Evolutionary conservation across 2,888 invertebrate genomes (phyloP).

Genomic region (Chloroclysta siterata): DNA sequence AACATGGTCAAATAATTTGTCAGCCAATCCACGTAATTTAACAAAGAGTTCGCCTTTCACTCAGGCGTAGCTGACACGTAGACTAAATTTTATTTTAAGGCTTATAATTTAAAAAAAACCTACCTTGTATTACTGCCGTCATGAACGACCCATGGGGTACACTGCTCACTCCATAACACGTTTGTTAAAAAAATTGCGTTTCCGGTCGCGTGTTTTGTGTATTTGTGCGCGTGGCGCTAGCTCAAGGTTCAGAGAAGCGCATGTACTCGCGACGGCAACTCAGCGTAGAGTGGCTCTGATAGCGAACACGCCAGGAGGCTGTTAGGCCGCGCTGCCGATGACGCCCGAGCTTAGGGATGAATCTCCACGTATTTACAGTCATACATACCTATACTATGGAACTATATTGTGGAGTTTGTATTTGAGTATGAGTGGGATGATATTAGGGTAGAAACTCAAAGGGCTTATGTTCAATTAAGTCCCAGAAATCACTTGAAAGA

Average conservation of each 20-base stretch:
- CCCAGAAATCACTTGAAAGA: too few relatives aligned
- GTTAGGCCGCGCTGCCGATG: constrained; percentile 28
- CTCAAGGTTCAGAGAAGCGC: constrained; percentile 45
- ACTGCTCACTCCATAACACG: constrained; percentile 61
- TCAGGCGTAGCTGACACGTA: constrained; percentile 81
- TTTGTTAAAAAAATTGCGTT: constrained; percentile 57
- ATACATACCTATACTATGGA: background rate
- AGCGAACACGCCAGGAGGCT: constrained; percentile 39
- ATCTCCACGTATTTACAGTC: constrained; percentile 8
- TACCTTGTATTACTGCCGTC: constrained; percentile 64
- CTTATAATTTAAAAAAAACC: constrained; percentile 57
- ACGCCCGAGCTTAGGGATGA: constrained; percentile 21
- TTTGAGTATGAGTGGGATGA: too few relatives aligned
- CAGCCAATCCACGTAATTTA: constrained; percentile 69
- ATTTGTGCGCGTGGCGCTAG: constrained; percentile 45
- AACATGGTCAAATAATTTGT: constrained; percentile 50
- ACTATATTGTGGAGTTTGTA: too few relatives aligned
- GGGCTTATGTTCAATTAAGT: too few relatives aligned
- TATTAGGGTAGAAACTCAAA: too few relatives aligned
- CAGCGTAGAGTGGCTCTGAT: constrained; percentile 57
- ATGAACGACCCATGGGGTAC: constrained; percentile 48
- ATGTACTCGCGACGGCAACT: constrained; percentile 65
- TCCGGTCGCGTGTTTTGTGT: constrained; percentile 48
- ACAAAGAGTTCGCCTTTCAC: constrained; percentile 82
- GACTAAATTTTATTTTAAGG: constrained; percentile 67